A percentile compares a stretch with the other conserved stretches of the same genome.
Conservation (phyloP, 2,888 invertebrate species). For the Ephialtes manifestator region DNA sequence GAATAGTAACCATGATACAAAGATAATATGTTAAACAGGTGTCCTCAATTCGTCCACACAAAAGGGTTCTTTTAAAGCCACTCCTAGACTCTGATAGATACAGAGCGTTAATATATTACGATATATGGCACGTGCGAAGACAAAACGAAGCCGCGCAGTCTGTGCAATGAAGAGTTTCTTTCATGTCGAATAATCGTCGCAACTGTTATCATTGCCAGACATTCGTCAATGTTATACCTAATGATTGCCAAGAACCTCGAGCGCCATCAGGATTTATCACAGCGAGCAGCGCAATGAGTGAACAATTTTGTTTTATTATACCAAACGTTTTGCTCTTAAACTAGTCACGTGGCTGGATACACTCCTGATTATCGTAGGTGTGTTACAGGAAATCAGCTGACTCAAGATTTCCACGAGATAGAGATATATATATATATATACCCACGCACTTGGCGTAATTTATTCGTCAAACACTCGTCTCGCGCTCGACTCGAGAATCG, state of each 20-base stretch:
- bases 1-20: background rate
- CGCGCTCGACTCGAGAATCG: slow-evolving; percentile 38
- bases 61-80: background rate
- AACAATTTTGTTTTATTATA: background rate
- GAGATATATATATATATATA: slow-evolving; percentile 10
- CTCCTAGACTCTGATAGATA: background rate
- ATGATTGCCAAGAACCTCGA: slow-evolving; percentile 44
- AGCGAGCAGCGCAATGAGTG: background rate
- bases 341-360: background rate
- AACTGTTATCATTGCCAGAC: slow-evolving; percentile 48
- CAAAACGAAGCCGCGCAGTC: slow-evolving; percentile 54
- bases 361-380: slow-evolving; percentile 19
- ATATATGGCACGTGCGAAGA: background rate
- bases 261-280: background rate
- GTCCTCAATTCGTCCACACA: background rate
- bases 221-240: slow-evolving; percentile 34
- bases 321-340: background rate
- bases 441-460: slow-evolving; percentile 14
- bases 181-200: slow-evolving; percentile 16
- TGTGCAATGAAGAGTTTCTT: slow-evolving; percentile 37
- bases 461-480: slow-evolving; percentile 24
- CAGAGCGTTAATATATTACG: background rate
- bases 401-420: slow-evolving; percentile 17
- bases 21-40: slow-evolving; percentile 5
- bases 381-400: slow-evolving; percentile 51